Conservation (phyloP, 2,888 invertebrate species). For the Pseudoips prasinana region DNA sequence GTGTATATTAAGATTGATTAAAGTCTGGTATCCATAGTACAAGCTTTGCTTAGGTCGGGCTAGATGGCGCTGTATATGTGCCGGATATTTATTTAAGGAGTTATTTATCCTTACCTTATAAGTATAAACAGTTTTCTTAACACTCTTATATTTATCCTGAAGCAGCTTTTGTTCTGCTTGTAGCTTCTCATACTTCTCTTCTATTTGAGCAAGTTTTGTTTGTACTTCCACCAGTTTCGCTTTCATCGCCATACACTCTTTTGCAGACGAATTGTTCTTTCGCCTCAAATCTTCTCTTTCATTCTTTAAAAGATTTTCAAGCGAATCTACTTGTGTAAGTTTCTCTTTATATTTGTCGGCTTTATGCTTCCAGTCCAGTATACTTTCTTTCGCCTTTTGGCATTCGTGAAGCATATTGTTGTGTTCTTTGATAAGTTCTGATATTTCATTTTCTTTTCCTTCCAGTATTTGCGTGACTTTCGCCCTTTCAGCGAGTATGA, state of each 20-base stretch:
- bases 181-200: constrained; percentile 54
- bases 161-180: constrained; percentile 70
- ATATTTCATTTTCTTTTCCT: constrained; percentile 76
- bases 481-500: constrained; percentile 73
- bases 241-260: constrained; percentile 64
- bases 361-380: constrained; percentile 60
- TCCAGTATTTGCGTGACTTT: constrained; percentile 76
- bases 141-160: constrained; percentile 83
- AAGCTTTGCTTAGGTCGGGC: too few relatives aligned
- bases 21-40: too few relatives aligned
- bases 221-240: constrained; percentile 68
- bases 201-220: constrained; percentile 65
- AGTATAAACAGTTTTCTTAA: constrained; percentile 83
- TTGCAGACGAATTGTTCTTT: constrained; percentile 48
- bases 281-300: constrained; percentile 66
- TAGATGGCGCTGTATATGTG: too few relatives aligned
- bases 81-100: too few relatives aligned
- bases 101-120: constrained; percentile 85
- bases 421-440: constrained; percentile 69
- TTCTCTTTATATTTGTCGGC: constrained; percentile 65
- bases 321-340: constrained; percentile 54
- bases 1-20: too few relatives aligned
- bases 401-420: constrained; percentile 60
- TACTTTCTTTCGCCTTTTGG: constrained; percentile 58
- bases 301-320: constrained; percentile 59